Base-by-base conservation (phyloP, 2,113 vertebrate genomes). In the Phasianus colchicus region DNA sequence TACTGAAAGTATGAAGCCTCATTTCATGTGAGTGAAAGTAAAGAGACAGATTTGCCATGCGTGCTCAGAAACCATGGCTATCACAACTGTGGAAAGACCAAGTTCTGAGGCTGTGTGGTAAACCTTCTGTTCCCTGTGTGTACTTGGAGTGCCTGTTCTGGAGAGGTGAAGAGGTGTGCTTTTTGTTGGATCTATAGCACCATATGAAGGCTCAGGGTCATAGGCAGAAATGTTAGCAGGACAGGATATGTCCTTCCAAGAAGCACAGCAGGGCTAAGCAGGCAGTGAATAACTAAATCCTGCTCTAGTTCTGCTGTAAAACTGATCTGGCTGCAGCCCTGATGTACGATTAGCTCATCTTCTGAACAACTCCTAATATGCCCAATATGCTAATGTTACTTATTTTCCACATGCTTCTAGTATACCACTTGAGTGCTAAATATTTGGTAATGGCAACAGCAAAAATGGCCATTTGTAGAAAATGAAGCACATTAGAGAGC, bases 201-300 rank as follows among this genome's bases (percentile, higher is more conserved):
- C 13, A 50, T 9, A 16, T 3, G 3, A 5, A 55, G 16, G 9
- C 5, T 63, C 29, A 29, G 34, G 12, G 14, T 20, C 86, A 18
- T 15, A 81, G 52, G 83, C 5, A 50, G 20, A 45, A 0, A 0
- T 7, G 3, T 47, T 12, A 71, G 29, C 52, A 75, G 19, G 36
- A 25, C 52, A 42, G 1, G 1, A 2, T 1, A 1, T 11, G 10
- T 7, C 17, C 21, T 14, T 67, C 30, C 19, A 38, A 60, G 18
- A n/a, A 80, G 27, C 21, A 55, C 9, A 34, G 6, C 3, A 19
- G 43, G 3, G 10, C 6, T 30, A 40, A 60, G 18, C 0, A 61
- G 16, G 10, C 13, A 67, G 9, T 0, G 1, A 77, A 7, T 40
- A 61, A 65, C 47, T 36, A 63, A 34, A 29, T 63, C 6, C 14